These are phyloP conservation scores for Busseola fusca DNA, from an alignment of 2,888 invertebrate genomes.

Conservation along the genomic window DNA sequence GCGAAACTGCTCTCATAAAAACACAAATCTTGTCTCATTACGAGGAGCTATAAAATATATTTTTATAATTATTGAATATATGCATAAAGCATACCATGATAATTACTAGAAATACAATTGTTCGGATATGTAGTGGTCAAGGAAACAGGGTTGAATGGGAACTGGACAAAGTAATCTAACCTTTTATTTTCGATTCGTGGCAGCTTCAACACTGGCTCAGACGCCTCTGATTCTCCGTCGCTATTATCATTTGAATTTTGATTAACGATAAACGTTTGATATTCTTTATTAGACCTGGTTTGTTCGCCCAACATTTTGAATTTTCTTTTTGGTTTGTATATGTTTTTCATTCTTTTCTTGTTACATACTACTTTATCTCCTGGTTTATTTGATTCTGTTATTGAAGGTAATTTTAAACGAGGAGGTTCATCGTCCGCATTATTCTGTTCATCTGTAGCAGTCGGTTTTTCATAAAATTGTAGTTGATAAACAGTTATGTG, in stretches of 20 bases:
- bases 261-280: constrained; percentile 80
- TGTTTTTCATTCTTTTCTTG: constrained; percentile 73
- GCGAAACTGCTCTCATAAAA: background rate
- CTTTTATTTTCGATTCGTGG: constrained; percentile 84
- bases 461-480: constrained; percentile 71
- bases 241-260: constrained; percentile 73
- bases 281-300: constrained; percentile 73
- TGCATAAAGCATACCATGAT: background rate
- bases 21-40: constrained; percentile 8
- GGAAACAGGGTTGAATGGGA: constrained; percentile 27
- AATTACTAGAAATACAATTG: background rate
- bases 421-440: constrained; percentile 39
- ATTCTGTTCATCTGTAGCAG: constrained; percentile 43
- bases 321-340: constrained; percentile 75
- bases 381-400: constrained; percentile 76
- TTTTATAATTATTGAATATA: background rate
- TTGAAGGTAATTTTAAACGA: constrained; percentile 79
- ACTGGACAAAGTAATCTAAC: constrained; percentile 71
- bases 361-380: constrained; percentile 66
- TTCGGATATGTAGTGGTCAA: background rate
- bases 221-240: constrained; percentile 75
- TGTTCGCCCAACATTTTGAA: constrained; percentile 76
- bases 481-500: constrained; percentile 82
- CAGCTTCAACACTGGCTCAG: constrained; percentile 83
- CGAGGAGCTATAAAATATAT: background rate